A percentile compares a stretch with the other conserved stretches of the same genome.
Conservation (phyloP, 2,113 vertebrate species). For the Pyxicephalus adspersus region DNA sequence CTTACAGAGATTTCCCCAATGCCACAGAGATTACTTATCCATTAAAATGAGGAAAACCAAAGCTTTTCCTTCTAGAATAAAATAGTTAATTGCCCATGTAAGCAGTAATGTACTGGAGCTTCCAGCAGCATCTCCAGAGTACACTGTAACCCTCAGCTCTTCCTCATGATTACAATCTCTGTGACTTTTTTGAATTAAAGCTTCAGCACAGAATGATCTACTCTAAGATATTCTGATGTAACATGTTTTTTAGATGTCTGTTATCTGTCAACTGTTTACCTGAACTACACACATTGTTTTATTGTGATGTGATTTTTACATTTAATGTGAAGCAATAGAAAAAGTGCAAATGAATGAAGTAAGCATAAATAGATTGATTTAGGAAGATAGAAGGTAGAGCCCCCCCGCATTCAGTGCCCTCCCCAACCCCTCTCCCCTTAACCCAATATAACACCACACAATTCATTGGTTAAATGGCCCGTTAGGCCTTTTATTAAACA, state of each 20-base stretch:
- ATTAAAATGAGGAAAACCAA: constrained; percentile 16
- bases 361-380: too few relatives aligned
- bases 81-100: constrained; percentile 37
- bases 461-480: too few relatives aligned
- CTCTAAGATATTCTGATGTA: neutral
- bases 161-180: neutral
- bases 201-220: constrained; percentile 4
- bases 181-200: constrained; percentile 1
- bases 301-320: neutral
- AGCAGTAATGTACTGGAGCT: neutral
- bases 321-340: neutral
- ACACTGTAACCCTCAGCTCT: neutral
- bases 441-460: too few relatives aligned
- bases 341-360: too few relatives aligned
- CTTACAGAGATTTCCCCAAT: constrained; percentile 1
- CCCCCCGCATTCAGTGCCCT: too few relatives aligned
- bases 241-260: constrained; percentile 17
- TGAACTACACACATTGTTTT: neutral
- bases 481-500: too few relatives aligned
- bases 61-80: neutral
- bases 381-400: too few relatives aligned
- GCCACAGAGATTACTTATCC: constrained; percentile 4
- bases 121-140: neutral
- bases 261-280: neutral
- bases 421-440: too few relatives aligned